Base-by-base conservation (phyloP, 2,797 vertebrate genomes). In the Nasua narica region DNA sequence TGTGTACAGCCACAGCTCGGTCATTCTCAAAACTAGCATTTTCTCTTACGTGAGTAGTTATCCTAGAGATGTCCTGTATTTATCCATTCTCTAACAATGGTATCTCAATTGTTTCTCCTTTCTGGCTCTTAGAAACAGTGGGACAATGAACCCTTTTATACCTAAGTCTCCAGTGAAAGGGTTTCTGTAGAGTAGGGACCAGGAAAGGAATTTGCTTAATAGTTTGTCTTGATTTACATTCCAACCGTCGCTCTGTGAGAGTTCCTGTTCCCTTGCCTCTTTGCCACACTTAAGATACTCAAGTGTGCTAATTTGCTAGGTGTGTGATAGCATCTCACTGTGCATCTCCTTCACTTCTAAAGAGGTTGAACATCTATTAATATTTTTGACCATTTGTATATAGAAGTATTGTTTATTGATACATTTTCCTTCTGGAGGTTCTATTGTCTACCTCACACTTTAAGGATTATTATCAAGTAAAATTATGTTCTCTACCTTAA, bases 1-100 rank as follows among this genome's bases (percentile, higher is more conserved):
- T 40, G 10, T 56, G 29, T 52, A 7, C 60, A 40, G 21, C 52
- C 32, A 2, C 7, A 46, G 18, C 32, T 69, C 69, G 58, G 40
- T 83, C 85, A 87, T 95, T 85, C 90, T 74, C 56, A 91, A 58
- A 95, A 81, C 52, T 74, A 50, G 19, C 76, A 52, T 78, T 52
- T 52, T 78, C 21, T 48, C 23, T 78, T 50, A 52, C 21, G 52
- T 35, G 19, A 78, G 2, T 32, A 50, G 16, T 32, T 74, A 46
- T 74, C 70, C 29, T 74, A 43, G 52, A 5, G 35, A 62, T 84
- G 52, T 27, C 3, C 0, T 32, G 3, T 69, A 48, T 32, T 54
- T 90, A 87, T 56, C 48, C 27, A 37, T 43, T 86, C 70, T 77
- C 74, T 40, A 37, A 62, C 8, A 23, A 29, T 87, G 29, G 46